Conservation (phyloP, 1,140 invertebrate species). For the Leguminivora glycinivorella region DNA sequence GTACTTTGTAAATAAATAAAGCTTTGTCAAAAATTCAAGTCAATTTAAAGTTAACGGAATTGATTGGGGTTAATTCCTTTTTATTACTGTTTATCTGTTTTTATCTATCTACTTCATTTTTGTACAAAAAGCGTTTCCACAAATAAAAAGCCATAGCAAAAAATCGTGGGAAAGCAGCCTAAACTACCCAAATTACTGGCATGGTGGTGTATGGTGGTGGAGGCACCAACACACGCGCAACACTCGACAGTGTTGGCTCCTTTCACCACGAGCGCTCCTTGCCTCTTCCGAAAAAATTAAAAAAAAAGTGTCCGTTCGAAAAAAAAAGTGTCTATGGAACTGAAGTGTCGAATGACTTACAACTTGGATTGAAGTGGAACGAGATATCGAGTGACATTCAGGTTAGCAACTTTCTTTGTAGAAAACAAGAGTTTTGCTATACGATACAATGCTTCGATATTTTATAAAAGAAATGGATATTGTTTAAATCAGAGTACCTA, state of each 20-base stretch:
- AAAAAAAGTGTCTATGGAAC: neutral
- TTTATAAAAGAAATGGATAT: too few relatives aligned
- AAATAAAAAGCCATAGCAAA: too few relatives aligned
- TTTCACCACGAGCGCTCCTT: neutral
- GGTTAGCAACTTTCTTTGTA: slow-evolving; percentile 16
- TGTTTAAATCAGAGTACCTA: too few relatives aligned
- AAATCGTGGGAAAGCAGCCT: neutral
- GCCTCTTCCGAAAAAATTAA: neutral
- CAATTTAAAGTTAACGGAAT: too few relatives aligned
- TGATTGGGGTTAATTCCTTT: too few relatives aligned
- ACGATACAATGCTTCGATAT: too few relatives aligned
- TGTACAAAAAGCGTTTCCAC: too few relatives aligned
- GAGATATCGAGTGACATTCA: neutral
- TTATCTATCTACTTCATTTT: too few relatives aligned
- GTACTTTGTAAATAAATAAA: too few relatives aligned
- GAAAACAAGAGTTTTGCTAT: neutral
- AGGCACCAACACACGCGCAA: neutral
- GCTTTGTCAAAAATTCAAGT: too few relatives aligned
- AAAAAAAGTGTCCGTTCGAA: too few relatives aligned
- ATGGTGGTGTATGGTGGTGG: slow-evolving; percentile 1
- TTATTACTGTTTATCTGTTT: too few relatives aligned
- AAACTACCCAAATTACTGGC: neutral
- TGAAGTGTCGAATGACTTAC: neutral
- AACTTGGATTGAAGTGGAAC: neutral
- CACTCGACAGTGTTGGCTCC: neutral